Conservation (phyloP, 2,113 vertebrate species). For the Crypturellus undulatus region DNA sequence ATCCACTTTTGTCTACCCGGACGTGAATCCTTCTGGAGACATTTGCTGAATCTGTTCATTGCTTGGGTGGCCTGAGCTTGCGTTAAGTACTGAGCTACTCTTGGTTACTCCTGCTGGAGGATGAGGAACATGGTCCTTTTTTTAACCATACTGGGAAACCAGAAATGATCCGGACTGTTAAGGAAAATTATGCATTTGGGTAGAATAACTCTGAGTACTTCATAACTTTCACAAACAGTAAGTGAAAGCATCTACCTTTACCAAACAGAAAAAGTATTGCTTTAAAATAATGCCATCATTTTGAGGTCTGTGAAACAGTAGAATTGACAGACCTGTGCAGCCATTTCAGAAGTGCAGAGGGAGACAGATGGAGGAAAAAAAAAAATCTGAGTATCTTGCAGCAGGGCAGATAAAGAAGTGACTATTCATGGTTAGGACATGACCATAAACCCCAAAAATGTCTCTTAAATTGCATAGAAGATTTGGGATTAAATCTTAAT, state of each 20-base stretch:
- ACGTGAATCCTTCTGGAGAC: rapidly evolving
- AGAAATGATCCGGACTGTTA: neutral
- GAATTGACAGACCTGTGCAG: neutral
- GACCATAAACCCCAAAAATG: neutral
- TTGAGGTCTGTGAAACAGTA: neutral
- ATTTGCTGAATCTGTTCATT: neutral
- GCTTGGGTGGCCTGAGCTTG: neutral
- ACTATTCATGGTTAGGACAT: neutral
- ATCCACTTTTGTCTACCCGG: neutral
- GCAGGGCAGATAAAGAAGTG: neutral
- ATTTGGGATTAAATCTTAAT: neutral
- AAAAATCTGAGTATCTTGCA: neutral
- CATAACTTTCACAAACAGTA: neutral
- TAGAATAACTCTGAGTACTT: neutral
- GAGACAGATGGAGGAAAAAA: neutral
- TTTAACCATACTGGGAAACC: neutral
- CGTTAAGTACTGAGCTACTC: rapidly evolving
- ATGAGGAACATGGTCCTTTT: neutral
- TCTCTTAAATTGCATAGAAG: neutral
- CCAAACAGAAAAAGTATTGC: neutral
- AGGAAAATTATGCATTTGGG: neutral
- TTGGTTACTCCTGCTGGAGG: neutral
- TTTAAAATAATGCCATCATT: neutral
- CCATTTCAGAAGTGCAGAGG: neutral
- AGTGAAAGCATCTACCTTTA: neutral